Conservation (phyloP, 2,113 vertebrate species). For the Catharus fuscescens region DNA sequence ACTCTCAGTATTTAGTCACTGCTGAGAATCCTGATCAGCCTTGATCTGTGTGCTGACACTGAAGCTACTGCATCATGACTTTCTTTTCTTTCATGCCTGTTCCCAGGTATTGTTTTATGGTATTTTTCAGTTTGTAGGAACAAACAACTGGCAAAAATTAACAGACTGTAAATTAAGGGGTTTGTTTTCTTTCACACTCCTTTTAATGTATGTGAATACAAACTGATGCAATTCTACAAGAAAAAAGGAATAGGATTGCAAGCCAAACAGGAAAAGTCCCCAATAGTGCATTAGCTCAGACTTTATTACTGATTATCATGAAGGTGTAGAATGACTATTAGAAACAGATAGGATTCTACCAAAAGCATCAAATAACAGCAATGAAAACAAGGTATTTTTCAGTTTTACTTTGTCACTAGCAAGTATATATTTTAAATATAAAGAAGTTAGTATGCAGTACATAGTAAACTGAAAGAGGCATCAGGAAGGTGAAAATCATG, state of each 20-base stretch:
- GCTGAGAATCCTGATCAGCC: background rate
- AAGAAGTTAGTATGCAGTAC: background rate
- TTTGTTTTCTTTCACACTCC: background rate
- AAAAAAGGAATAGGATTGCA: background rate
- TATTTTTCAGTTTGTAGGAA: no score
- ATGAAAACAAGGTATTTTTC: background rate
- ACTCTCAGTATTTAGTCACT: background rate
- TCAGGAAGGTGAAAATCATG: background rate
- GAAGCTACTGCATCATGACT: background rate
- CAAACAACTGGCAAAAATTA: background rate
- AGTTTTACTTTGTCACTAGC: background rate
- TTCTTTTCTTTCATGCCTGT: background rate
- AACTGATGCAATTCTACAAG: background rate
- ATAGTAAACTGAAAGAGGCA: background rate
- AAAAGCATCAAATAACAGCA: background rate
- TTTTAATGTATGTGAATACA: background rate
- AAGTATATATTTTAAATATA: background rate
- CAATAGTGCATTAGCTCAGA: background rate
- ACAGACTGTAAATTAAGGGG: background rate
- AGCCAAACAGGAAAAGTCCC: background rate
- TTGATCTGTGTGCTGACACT: background rate
- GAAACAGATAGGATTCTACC: background rate
- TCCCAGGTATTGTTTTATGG: background rate
- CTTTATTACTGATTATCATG: background rate
- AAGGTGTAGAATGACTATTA: background rate